Evolutionary conservation across 2,888 invertebrate species (phyloP), one percentile per base, ranked within the genome.

Genomic region (Phyto melanocephala): DNA sequence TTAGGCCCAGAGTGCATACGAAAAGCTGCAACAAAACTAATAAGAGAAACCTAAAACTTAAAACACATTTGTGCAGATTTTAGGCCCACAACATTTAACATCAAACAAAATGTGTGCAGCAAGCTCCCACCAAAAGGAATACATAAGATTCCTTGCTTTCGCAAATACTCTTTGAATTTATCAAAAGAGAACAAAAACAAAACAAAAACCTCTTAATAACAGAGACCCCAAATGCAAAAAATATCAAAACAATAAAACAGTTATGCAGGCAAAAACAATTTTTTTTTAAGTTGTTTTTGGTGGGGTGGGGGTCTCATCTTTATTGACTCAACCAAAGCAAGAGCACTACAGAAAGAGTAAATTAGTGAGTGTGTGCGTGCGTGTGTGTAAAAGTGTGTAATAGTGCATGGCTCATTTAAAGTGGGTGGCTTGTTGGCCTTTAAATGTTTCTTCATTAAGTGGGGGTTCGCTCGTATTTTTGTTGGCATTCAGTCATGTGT

Each of bases 371-470:
- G n/a, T 10, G 45, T 33, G 20, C 52, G 35, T n/a, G 56, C 52
- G n/a, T 52, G 70, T 40, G 65, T 28, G 37, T 62, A 42, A 58
- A 62, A 58, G 28, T 28, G 28, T 28, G 28, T 6, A 28, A 28
- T 28, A 28, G 28, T 74, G 47, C 65, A 79, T 54, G 74, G 70
- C 80, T 74, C 81, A 75, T 81, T 84, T 75, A 50, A 81, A 74
- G 83, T 80, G 81, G 81, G 83, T 77, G 81, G 82, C 82, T 82
- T 79, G 28, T 28, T 28, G 82, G 82, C 82, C 75, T 76, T 82
- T 79, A 47, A 81, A 63, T 45, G 60, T 60, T 79, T 54, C 58
- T 79, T 54, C 58, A 54, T 67, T 56, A 56, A 75, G 70, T 72
- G 62, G 76, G 80, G 67, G 62, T 77, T 71, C 67, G 22, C 62